phyloP scores from a whole-genome alignment of 2,888 invertebrate species.

The Trilocha varians region DNA sequence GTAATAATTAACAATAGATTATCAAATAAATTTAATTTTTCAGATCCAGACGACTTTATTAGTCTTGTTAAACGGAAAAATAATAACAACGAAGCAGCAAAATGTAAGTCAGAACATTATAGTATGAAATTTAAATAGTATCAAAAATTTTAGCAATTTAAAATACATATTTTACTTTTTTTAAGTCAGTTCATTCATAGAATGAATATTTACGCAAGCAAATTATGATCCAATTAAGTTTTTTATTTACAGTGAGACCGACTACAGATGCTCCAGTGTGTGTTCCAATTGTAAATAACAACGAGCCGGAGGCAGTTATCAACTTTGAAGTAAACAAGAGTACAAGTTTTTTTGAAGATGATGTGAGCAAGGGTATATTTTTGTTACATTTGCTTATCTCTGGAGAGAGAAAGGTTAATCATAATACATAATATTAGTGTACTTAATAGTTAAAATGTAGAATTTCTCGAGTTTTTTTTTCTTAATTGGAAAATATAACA shows the following conservation, averaged over 20 bases:
- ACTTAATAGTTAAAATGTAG: not conserved
- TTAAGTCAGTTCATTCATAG: too few species aligned
- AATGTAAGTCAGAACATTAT: slow-evolving; percentile 11
- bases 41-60: slow-evolving; percentile 21
- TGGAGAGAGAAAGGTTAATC: too few species aligned
- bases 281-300: slow-evolving; percentile 7
- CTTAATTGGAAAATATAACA: too few species aligned
- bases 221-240: too few species aligned
- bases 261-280: not conserved
- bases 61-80: slow-evolving; percentile 24
- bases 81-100: slow-evolving; percentile 21
- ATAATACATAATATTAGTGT: too few species aligned
- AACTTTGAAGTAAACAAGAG: slow-evolving; percentile 43
- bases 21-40: too few species aligned
- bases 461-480: not conserved
- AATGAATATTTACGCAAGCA: too few species aligned
- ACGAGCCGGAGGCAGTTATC: slow-evolving; percentile 20
- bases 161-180: too few species aligned
- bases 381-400: too few species aligned
- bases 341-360: slow-evolving; percentile 36
- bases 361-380: slow-evolving; percentile 27
- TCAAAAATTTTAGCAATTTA: too few species aligned
- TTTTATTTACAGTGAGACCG: not conserved
- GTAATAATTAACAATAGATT: too few species aligned
- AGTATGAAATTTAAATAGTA: too few species aligned